These are phyloP conservation scores for Myotis vivesi DNA, from an alignment of 2,797 vertebrate species.

Conservation along the genomic window DNA sequence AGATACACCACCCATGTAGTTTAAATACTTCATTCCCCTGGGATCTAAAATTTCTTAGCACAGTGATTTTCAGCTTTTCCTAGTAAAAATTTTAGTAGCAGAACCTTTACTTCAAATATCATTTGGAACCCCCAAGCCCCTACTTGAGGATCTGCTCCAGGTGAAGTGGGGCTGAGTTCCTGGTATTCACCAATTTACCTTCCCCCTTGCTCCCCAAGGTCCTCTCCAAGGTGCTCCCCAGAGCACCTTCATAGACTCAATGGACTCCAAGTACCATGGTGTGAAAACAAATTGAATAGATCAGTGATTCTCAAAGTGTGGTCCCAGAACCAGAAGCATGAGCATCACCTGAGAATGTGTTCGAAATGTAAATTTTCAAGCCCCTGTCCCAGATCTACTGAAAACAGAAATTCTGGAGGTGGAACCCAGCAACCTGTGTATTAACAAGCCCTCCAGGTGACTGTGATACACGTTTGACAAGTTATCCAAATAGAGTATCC, in stretches of 20 bases:
- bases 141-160: background rate
- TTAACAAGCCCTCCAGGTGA: background rate
- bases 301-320: constrained; percentile 17
- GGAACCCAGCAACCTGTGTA: background rate
- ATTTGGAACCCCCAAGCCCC: background rate
- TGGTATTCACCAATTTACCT: background rate
- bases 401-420: constrained; percentile 3
- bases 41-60: constrained; percentile 36
- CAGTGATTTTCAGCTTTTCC: constrained; percentile 8
- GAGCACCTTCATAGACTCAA: background rate
- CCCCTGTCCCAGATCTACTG: background rate
- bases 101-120: constrained; percentile 1
- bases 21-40: background rate
- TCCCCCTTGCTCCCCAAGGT: background rate
- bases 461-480: background rate
- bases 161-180: background rate
- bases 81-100: constrained; percentile 30
- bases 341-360: background rate
- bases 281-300: background rate
- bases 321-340: background rate
- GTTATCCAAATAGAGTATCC: background rate
- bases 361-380: constrained; percentile 29
- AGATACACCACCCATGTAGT: constrained; percentile 1
- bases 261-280: background rate
- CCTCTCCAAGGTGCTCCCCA: background rate